These are phyloP conservation scores for Tenualosa ilisha DNA, from an alignment of 2,797 vertebrate species.

Conservation along the genomic window DNA sequence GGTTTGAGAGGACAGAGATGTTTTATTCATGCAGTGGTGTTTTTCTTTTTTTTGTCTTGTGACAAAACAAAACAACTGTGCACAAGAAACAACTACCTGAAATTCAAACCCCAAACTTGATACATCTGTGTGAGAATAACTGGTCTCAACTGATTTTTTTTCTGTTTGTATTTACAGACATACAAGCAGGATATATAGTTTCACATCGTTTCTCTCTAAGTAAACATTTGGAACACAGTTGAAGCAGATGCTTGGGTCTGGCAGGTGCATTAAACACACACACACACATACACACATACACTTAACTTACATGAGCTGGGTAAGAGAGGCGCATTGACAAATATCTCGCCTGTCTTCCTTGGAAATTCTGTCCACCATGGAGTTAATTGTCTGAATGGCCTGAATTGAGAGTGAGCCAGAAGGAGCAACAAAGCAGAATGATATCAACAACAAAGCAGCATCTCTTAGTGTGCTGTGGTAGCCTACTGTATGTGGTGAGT, in stretches of 20 bases:
- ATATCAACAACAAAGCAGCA: neutral
- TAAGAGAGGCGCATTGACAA: slow-evolving; percentile 64
- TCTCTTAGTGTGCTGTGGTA: neutral
- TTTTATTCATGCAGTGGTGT: no score
- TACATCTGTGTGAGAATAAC: no score
- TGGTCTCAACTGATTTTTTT: no score
- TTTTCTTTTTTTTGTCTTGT: no score
- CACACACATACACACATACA: neutral
- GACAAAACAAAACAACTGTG: no score
- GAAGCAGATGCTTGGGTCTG: neutral
- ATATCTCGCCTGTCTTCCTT: slow-evolving; percentile 71
- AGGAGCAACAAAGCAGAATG: no score
- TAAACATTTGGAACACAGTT: no score
- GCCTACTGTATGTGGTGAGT: neutral
- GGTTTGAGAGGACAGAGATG: neutral
- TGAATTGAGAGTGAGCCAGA: slow-evolving; percentile 45
- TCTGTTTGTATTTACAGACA: no score
- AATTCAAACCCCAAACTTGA: no score
- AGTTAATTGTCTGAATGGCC: slow-evolving; percentile 79
- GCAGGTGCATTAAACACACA: neutral
- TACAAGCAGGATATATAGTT: neutral
- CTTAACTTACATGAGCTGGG: slow-evolving; percentile 70
- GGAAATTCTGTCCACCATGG: slow-evolving; percentile 67
- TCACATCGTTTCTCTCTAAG: neutral
- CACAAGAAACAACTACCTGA: no score